Evolutionary conservation across 2,888 invertebrate genomes (phyloP).

Genomic region (Timandra comae): DNA sequence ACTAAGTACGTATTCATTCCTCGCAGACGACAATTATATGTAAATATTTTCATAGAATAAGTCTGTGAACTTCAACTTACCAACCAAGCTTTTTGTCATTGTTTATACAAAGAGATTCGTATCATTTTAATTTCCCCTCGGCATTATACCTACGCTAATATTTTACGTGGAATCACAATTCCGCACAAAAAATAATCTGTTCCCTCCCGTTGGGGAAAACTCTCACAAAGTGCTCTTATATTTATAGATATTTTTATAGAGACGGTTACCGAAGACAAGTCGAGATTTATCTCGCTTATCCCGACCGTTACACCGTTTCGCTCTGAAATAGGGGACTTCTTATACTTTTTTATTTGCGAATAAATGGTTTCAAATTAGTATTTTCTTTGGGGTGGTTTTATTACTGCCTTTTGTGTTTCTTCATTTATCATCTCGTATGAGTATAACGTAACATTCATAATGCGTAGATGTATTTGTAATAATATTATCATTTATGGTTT

Average conservation of each 20-base stretch:
- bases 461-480: too few species aligned
- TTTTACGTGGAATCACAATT: conserved; percentile 53
- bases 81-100: conserved; percentile 22
- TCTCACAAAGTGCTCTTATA: conserved; percentile 41
- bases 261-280: conserved; percentile 43
- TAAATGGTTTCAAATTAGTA: conserved; percentile 61
- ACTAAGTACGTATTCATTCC: too few species aligned
- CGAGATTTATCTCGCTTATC: conserved; percentile 53
- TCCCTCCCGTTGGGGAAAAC: conserved; percentile 36
- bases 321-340: conserved; percentile 43
- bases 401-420: conserved; percentile 38
- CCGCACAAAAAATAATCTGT: conserved; percentile 43
- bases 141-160: conserved; percentile 50
- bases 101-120: conserved; percentile 46
- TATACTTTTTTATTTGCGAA: conserved; percentile 48
- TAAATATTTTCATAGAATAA: too few species aligned
- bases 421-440: conserved; percentile 12
- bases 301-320: conserved; percentile 38
- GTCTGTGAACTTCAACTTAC: conserved; percentile 17
- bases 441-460: too few species aligned
- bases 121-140: conserved; percentile 57
- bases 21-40: too few species aligned
- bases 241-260: conserved; percentile 39
- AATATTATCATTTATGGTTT: too few species aligned
- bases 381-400: conserved; percentile 49